These are phyloP conservation scores for Bombycilla garrulus DNA, from an alignment of 2,113 vertebrate species.

Conservation along the genomic window DNA sequence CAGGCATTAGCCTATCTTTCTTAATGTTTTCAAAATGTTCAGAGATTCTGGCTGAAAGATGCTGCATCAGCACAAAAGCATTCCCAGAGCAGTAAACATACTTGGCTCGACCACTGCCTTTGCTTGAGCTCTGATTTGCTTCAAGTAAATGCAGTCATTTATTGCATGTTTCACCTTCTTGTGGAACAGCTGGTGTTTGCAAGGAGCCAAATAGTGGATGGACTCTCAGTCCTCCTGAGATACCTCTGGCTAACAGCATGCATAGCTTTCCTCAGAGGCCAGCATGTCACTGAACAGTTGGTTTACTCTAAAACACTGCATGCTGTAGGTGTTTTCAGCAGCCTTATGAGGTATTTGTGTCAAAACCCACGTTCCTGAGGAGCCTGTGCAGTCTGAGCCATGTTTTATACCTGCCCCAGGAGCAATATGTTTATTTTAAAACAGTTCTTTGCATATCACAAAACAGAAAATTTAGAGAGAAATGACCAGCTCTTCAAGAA, in stretches of 20 bases:
- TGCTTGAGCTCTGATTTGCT: slow-evolving; percentile 21
- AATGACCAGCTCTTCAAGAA: background rate
- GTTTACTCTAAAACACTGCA: background rate
- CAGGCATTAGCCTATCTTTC: background rate
- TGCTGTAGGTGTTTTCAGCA: slow-evolving; percentile 37
- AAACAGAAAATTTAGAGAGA: background rate
- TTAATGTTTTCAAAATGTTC: background rate
- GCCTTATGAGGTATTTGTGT: background rate
- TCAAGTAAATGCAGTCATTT: slow-evolving; percentile 42
- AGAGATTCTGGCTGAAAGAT: background rate
- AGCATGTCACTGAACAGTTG: slow-evolving; percentile 38
- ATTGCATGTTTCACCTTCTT: slow-evolving; percentile 50
- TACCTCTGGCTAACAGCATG: slow-evolving; percentile 16
- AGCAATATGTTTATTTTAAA: background rate
- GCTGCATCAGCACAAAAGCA: slow-evolving; percentile 34
- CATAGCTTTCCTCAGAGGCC: slow-evolving; percentile 43
- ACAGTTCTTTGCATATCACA: background rate
- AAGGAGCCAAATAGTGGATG: slow-evolving; percentile 49
- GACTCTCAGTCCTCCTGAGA: slow-evolving; percentile 10
- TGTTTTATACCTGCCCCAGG: background rate
- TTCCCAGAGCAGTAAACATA: slow-evolving; percentile 12
- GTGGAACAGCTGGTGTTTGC: slow-evolving; percentile 45
- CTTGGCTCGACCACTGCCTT: slow-evolving; percentile 28
- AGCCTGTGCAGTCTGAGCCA: background rate
- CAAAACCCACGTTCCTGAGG: background rate